Evolutionary conservation across 1,140 invertebrate species (phyloP).

Genomic region (Pogonomyrmex californicus): DNA sequence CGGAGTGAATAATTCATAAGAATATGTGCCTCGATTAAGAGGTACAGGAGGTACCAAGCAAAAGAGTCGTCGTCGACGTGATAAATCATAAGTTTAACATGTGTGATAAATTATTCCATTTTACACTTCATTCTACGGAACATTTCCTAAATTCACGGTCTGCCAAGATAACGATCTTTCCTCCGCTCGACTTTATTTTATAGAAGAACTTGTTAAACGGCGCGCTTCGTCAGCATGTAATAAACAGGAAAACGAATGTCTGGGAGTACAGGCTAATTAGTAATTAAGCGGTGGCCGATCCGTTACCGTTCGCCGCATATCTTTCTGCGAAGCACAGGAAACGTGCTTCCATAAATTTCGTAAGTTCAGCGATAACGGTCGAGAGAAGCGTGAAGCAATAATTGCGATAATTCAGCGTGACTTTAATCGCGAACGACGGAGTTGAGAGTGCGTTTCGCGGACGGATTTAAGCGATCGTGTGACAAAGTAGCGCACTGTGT

Average conservation of each 20-base stretch:
- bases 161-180: not conserved
- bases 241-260: conserved; percentile 1
- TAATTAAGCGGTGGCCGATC: conserved; percentile 9
- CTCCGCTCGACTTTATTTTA: conserved; percentile 6
- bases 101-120: not conserved
- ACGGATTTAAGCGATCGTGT: conserved; percentile 76
- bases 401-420: conserved; percentile 74
- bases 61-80: not conserved
- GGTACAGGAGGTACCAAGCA: conserved; percentile 20
- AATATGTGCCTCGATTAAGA: conserved; percentile 33
- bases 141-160: conserved; percentile 9
- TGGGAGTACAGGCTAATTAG: conserved; percentile 22
- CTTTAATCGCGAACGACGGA: conserved; percentile 68
- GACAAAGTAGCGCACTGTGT: conserved; percentile 74
- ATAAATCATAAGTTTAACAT: not conserved
- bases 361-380: conserved; percentile 59
- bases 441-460: conserved; percentile 24
- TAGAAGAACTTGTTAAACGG: not conserved
- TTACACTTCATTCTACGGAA: not conserved
- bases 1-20: conserved; percentile 42
- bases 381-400: conserved; percentile 39
- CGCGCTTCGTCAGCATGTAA: not conserved
- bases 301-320: not conserved
- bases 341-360: conserved; percentile 63
- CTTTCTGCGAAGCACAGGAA: conserved; percentile 26